Conservation (phyloP, 2,888 invertebrate species). For the Parapristionchus giblindavisi region DNA sequence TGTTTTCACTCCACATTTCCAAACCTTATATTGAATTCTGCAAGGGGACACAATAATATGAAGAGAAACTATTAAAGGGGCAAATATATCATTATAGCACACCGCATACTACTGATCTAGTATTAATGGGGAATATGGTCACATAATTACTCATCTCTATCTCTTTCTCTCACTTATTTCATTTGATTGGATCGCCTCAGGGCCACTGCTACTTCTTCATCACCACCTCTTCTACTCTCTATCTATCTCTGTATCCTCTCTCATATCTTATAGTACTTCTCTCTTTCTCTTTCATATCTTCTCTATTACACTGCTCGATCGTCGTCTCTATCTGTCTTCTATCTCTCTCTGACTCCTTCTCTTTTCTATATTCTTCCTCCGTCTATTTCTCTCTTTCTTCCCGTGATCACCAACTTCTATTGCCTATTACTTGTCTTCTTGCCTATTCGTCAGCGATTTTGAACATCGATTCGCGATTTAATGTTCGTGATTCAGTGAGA, state of each 20-base stretch:
- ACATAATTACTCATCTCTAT: not conserved
- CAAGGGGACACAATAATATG: no score
- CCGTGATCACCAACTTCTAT: not conserved
- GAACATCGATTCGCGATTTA: no score
- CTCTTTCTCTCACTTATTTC: not conserved
- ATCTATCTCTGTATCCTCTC: not conserved
- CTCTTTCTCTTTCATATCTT: not conserved
- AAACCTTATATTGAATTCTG: no score
- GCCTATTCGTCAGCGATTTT: no score
- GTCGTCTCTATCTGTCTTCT: conserved; percentile 11
- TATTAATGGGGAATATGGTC: no score
- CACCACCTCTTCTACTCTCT: not conserved
- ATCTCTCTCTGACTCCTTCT: not conserved
- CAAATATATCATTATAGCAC: no score
- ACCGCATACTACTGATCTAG: no score
- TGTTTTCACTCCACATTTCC: conserved; percentile 21
- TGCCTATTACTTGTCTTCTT: no score
- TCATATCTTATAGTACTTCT: not conserved
- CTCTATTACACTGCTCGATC: not conserved
- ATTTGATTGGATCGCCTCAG: not conserved
- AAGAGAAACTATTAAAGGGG: no score
- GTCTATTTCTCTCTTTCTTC: not conserved
- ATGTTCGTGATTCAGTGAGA: no score
- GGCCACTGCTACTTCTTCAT: not conserved
- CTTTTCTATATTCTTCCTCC: not conserved